Conservation (phyloP, 2,888 invertebrate genomes). For the Sicus ferrugineus region DNA sequence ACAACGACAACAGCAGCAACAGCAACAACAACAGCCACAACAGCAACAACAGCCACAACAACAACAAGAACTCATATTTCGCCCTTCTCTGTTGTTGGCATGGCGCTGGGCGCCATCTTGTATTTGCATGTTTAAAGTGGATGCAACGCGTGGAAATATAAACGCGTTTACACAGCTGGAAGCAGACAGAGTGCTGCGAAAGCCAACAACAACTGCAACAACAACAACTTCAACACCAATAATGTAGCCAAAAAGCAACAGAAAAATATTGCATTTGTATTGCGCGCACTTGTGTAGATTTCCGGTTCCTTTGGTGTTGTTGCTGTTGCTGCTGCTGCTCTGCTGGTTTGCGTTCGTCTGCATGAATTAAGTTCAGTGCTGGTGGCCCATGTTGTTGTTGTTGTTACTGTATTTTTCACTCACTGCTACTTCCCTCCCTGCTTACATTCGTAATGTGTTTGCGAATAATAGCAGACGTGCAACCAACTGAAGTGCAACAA, state of each 20-base stretch:
- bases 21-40: slow-evolving; percentile 15
- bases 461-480: neutral
- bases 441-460: slow-evolving; percentile 1
- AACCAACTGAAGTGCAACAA: too few relatives aligned
- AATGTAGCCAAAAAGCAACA: slow-evolving; percentile 24
- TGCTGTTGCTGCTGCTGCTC: neutral
- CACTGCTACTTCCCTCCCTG: neutral
- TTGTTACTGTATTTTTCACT: slow-evolving; percentile 8
- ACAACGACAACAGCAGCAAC: neutral
- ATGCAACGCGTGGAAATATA: slow-evolving; percentile 23
- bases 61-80: neutral
- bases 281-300: slow-evolving; percentile 15
- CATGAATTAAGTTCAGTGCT: neutral
- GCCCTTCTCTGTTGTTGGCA: neutral
- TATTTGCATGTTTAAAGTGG: slow-evolving; percentile 21
- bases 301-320: slow-evolving; percentile 5
- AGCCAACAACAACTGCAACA: slow-evolving; percentile 4
- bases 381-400: neutral
- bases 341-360: too few relatives aligned
- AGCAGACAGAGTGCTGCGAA: neutral
- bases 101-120: slow-evolving; percentile 7
- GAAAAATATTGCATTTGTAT: slow-evolving; percentile 34
- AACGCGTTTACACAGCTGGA: neutral
- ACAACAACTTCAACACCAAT: slow-evolving; percentile 30
- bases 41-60: neutral